These are phyloP conservation scores for Colletes gigas DNA, from an alignment of 1,140 invertebrate species.

Conservation along the genomic window DNA sequence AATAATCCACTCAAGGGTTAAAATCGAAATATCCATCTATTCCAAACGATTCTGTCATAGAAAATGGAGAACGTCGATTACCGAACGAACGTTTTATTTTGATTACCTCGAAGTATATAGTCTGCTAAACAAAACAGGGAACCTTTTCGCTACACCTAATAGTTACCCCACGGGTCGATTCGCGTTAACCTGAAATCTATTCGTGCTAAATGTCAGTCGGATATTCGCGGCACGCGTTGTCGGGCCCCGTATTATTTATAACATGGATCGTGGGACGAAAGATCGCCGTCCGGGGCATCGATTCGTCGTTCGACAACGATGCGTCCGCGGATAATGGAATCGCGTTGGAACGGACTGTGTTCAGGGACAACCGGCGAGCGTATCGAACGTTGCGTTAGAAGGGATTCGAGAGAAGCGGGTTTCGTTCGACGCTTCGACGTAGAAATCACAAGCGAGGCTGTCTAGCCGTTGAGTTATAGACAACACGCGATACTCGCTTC, in stretches of 20 bases:
- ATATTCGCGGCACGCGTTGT: neutral
- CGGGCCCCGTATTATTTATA: neutral
- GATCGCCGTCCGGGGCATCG: neutral
- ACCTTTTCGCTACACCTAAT: too few relatives aligned
- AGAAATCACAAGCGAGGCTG: constrained; percentile 24
- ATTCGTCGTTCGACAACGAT: neutral
- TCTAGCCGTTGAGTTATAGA: constrained; percentile 39
- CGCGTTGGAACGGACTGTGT: neutral
- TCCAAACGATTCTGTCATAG: too few relatives aligned
- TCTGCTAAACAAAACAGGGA: too few relatives aligned
- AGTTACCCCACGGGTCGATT: neutral
- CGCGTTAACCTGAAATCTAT: neutral
- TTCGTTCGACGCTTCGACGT: neutral
- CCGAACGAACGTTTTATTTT: too few relatives aligned
- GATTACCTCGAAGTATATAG: too few relatives aligned
- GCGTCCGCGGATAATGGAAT: neutral
- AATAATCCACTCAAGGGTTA: too few relatives aligned
- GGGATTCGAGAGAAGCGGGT: neutral
- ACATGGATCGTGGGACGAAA: neutral
- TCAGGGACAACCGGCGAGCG: neutral
- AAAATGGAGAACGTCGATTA: too few relatives aligned
- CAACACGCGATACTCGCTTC: constrained; percentile 61
- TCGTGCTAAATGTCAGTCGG: neutral
- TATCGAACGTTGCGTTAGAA: neutral
- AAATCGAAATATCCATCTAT: too few relatives aligned